Evolutionary conservation across 2,797 vertebrate species (phyloP), one percentile per base, ranked within the genome.

Genomic region (Aplochiton taeniatus): DNA sequence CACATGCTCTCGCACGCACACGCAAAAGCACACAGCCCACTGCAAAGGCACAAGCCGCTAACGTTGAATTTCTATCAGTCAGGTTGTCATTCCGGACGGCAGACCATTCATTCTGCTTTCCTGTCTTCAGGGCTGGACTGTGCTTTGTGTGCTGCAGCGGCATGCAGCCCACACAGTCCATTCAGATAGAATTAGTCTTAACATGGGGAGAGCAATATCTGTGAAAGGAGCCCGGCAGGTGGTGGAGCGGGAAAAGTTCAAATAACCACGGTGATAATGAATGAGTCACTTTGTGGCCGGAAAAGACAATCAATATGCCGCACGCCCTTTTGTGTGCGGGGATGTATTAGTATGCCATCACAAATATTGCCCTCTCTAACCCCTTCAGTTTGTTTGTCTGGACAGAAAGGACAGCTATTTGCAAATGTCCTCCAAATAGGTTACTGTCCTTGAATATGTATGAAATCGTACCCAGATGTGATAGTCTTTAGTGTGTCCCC

Each of bases 171-270:
- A 16, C 67, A 13, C 72, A 62, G 64, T 65, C 10, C 71, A 61
- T 64, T 73, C 66, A 66, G 72, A 63, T 63, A 7, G 73, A 78
- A 74, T 82, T 76, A 78, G 71, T 11, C 56, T 48, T 51, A 61
- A 69, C 77, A 58, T 64, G 47, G 63, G 73, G 62, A 75, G 74
- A 63, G 72, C 81, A 79, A 86, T 82, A 71, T 77, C 73, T 72
- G 72, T 41, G 56, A 9, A 60, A 56, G 65, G 56, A 60, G 69
- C 81, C 55, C 70, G 61, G 73, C 78, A 80, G 80, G 86, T 82
- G 76, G 70, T 66, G 60, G 77, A 70, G 10, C 64, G 58, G 65
- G 68, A 84, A 85, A 78, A 85, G 80, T 88, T 80, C 83, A 74
- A 72, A 69, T 53, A 81, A 77, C 73, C 44, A 45, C 63, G 69